phyloP scores from a whole-genome alignment of 2,888 invertebrate species.

The Zaprionus obscuricornis region DNA sequence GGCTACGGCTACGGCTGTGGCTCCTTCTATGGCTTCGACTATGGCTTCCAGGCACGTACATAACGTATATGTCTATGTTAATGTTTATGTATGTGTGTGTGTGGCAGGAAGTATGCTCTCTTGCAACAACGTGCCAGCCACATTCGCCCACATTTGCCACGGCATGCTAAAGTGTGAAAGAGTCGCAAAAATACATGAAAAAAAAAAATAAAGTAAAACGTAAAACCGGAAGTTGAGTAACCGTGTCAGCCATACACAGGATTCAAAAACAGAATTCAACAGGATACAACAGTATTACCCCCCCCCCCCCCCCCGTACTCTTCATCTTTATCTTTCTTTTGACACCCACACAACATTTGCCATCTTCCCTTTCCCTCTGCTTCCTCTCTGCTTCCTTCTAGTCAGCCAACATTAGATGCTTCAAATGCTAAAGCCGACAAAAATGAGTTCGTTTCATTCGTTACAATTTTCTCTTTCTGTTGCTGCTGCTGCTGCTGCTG shows the following conservation, averaged over 20 bases:
- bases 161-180: constrained; percentile 45
- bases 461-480: constrained; percentile 24
- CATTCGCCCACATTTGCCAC: constrained; percentile 20
- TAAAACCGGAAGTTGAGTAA: constrained; percentile 62
- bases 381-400: neutral
- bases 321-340: no score
- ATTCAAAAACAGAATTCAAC: no score
- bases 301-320: no score
- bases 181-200: no score
- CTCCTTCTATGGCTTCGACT: no score
- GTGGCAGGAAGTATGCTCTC: constrained; percentile 54
- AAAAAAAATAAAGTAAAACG: no score
- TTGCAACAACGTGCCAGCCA: constrained; percentile 19
- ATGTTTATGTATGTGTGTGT: constrained; percentile 4
- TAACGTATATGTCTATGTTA: neutral
- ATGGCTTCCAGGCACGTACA: constrained; percentile 33
- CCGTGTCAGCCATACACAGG: constrained; percentile 39
- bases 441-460: constrained; percentile 59
- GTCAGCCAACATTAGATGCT: neutral
- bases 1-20: no score
- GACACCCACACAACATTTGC: no score
- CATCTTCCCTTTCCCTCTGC: no score
- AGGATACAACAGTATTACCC: no score
- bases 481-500: no score
- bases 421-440: constrained; percentile 11